These are phyloP conservation scores for Arrhamphus sclerolepis DNA, from an alignment of 2,797 vertebrate species.

Conservation along the genomic window DNA sequence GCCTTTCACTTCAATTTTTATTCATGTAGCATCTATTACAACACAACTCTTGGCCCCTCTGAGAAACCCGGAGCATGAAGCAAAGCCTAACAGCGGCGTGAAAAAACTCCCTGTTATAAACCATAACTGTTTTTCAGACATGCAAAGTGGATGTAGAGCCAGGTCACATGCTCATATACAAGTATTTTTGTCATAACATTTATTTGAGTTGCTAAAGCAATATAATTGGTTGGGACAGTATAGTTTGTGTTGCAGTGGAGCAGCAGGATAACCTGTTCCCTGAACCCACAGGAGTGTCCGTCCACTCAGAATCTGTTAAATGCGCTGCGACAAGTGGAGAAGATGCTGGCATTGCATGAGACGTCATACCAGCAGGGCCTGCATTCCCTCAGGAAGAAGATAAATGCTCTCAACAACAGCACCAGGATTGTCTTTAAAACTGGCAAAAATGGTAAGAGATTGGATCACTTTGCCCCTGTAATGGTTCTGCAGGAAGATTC, in stretches of 20 bases:
- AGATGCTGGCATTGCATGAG: conserved; percentile 82
- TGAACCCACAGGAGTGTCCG: conserved; percentile 77
- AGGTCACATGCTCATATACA: too few species aligned
- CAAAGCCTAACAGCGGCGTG: too few species aligned
- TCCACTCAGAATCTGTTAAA: conserved; percentile 74
- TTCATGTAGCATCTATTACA: too few species aligned
- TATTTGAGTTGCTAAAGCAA: too few species aligned
- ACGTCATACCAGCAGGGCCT: conserved; percentile 77
- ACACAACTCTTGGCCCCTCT: too few species aligned
- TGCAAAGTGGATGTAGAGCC: too few species aligned
- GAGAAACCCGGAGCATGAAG: too few species aligned
- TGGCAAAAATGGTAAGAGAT: conserved; percentile 60
- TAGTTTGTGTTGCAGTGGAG: not conserved
- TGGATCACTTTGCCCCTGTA: not conserved
- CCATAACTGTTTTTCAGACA: too few species aligned
- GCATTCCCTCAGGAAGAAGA: conserved; percentile 78
- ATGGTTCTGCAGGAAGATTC: too few species aligned
- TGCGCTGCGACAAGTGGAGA: conserved; percentile 82
- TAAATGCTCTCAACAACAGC: conserved; percentile 76
- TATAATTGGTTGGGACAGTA: not conserved
- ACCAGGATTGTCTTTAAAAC: conserved; percentile 61
- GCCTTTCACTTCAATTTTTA: too few species aligned
- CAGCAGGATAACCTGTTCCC: not conserved
- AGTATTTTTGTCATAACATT: too few species aligned
- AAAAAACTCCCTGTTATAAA: too few species aligned